phyloP scores from a whole-genome alignment of 2,888 invertebrate genomes.

The Drosophila pseudotakahashii region DNA sequence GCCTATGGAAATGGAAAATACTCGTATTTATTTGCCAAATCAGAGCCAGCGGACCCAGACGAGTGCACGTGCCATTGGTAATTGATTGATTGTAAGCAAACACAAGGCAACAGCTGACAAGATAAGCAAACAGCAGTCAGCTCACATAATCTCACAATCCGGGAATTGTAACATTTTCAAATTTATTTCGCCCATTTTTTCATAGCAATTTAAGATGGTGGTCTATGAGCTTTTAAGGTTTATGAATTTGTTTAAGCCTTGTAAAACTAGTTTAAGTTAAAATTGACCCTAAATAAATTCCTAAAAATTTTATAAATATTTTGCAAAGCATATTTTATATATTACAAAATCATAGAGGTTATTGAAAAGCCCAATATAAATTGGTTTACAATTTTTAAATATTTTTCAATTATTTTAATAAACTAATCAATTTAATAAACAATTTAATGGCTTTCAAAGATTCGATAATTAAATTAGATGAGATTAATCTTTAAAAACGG shows the following conservation, averaged over 20 bases:
- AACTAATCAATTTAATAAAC: too few species aligned
- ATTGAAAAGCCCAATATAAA: too few species aligned
- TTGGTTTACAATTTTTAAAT: neutral
- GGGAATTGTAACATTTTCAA: conserved; percentile 31
- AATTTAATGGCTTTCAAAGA: too few species aligned
- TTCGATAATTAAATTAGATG: too few species aligned
- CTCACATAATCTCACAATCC: conserved; percentile 22
- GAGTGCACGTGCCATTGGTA: conserved; percentile 48
- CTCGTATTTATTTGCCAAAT: conserved; percentile 42
- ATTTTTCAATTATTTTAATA: too few species aligned
- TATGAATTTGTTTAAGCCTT: too few species aligned
- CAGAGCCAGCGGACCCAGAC: conserved; percentile 34
- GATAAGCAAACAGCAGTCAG: conserved; percentile 30
- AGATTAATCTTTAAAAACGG: too few species aligned
- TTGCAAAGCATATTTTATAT: too few species aligned
- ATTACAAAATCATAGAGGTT: too few species aligned
- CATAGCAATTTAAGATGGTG: neutral
- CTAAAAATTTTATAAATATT: too few species aligned
- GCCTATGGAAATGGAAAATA: conserved; percentile 32
- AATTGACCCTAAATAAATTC: too few species aligned
- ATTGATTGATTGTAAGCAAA: conserved; percentile 57
- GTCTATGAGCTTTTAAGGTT: neutral
- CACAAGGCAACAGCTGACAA: conserved; percentile 57
- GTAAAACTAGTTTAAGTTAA: too few species aligned
- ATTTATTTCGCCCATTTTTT: conserved; percentile 2